Evolutionary conservation across 2,113 vertebrate species (phyloP).

Genomic region (Hippocampus mohnikei): DNA sequence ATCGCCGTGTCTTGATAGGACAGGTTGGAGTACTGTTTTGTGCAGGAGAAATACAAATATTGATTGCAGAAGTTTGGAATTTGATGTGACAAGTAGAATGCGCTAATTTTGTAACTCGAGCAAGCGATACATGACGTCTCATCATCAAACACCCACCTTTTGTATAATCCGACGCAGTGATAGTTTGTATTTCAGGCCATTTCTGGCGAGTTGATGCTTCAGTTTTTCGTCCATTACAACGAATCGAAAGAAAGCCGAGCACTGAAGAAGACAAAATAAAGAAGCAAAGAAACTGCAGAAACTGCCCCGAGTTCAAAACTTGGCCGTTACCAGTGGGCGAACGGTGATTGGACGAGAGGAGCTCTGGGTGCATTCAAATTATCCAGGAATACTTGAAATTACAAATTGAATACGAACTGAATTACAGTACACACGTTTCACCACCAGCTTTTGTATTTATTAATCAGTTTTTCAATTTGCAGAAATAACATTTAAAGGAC

Average conservation of each 20-base stretch:
- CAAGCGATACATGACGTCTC: background rate
- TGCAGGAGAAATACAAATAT: background rate
- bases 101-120: background rate
- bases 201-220: background rate
- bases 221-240: background rate
- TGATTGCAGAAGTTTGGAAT: background rate
- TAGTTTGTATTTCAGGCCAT: conserved; percentile 29
- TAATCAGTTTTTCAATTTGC: background rate
- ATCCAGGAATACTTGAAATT: no score
- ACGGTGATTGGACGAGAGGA: conserved; percentile 45
- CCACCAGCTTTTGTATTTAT: background rate
- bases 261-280: background rate
- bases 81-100: background rate
- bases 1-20: conserved; percentile 20
- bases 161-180: conserved; percentile 56
- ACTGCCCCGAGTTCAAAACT: conserved; percentile 34
- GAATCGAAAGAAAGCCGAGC: rapidly evolving
- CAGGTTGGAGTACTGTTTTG: conserved; percentile 63
- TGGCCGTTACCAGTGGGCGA: background rate
- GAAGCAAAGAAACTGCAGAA: background rate
- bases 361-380: background rate
- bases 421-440: background rate
- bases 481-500: no score
- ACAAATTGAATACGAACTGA: no score
- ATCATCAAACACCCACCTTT: conserved; percentile 42